These are phyloP conservation scores for Griposia aprilina DNA, from an alignment of 2,888 invertebrate genomes.

Conservation along the genomic window DNA sequence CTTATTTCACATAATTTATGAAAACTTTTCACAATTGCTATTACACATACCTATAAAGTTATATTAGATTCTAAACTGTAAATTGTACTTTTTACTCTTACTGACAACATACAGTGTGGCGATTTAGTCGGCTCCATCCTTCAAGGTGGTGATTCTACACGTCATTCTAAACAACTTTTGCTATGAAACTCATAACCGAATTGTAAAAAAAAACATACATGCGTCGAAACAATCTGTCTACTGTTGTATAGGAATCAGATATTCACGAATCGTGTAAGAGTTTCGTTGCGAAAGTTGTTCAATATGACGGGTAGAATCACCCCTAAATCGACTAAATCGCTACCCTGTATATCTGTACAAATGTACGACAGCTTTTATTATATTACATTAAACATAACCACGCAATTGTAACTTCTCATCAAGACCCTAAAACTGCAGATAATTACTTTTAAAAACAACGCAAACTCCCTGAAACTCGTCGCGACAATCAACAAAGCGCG, in stretches of 20 bases:
- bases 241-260: too few species aligned
- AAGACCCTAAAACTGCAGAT: slow-evolving; percentile 63
- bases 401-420: slow-evolving; percentile 41
- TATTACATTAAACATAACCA: slow-evolving; percentile 27
- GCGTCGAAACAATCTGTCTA: too few species aligned
- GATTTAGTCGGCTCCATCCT: too few species aligned
- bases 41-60: not conserved
- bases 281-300: too few species aligned
- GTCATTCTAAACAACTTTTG: too few species aligned
- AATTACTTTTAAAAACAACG: slow-evolving; percentile 76
- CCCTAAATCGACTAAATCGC: too few species aligned
- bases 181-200: too few species aligned
- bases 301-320: too few species aligned
- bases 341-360: not conserved
- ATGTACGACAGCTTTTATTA: not conserved
- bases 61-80: not conserved
- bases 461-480: slow-evolving; percentile 66
- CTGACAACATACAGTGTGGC: not conserved
- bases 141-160: too few species aligned
- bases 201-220: too few species aligned
- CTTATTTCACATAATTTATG: not conserved
- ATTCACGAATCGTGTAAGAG: too few species aligned
- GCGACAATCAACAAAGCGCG: slow-evolving; percentile 72
- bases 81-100: not conserved
- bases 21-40: not conserved